phyloP scores from a whole-genome alignment of 2,113 vertebrate species.

The Heloderma charlesbogerti region DNA sequence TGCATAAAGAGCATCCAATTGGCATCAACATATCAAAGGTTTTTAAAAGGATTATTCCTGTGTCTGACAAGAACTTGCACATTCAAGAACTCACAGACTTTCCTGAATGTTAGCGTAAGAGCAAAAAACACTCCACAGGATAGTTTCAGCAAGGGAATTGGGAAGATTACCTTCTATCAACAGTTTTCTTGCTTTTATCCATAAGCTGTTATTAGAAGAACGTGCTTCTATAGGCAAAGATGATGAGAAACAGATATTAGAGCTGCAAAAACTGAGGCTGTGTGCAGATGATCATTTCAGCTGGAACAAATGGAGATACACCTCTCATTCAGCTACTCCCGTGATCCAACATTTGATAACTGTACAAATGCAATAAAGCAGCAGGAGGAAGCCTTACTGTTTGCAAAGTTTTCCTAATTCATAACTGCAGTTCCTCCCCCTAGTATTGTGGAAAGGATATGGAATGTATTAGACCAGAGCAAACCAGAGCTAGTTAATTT shows the following conservation, averaged over 20 bases:
- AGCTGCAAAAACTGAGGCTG: conserved; percentile 10
- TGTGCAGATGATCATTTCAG: background rate
- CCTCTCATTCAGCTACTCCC: background rate
- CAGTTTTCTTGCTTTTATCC: background rate
- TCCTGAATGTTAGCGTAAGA: conserved; percentile 27
- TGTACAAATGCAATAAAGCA: background rate
- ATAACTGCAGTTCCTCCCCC: background rate
- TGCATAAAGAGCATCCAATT: conserved; percentile 34
- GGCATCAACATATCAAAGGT: conserved; percentile 19
- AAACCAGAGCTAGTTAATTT: background rate
- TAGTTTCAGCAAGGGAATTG: conserved; percentile 22
- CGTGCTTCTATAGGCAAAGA: conserved; percentile 20
- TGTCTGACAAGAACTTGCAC: background rate
- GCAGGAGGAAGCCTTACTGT: too few relatives aligned
- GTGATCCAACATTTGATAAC: background rate
- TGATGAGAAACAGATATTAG: conserved; percentile 31
- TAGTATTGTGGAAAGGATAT: background rate
- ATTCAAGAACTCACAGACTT: conserved; percentile 26
- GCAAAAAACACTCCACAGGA: conserved; percentile 16
- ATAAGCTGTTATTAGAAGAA: conserved; percentile 22
- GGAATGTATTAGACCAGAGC: background rate
- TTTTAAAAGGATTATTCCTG: conserved; percentile 27
- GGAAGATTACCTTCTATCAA: conserved; percentile 11
- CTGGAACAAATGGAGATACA: too few relatives aligned
- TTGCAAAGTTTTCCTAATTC: background rate